Base-by-base conservation (phyloP, 2,113 vertebrate genomes). In the Phodopus roborovskii region DNA sequence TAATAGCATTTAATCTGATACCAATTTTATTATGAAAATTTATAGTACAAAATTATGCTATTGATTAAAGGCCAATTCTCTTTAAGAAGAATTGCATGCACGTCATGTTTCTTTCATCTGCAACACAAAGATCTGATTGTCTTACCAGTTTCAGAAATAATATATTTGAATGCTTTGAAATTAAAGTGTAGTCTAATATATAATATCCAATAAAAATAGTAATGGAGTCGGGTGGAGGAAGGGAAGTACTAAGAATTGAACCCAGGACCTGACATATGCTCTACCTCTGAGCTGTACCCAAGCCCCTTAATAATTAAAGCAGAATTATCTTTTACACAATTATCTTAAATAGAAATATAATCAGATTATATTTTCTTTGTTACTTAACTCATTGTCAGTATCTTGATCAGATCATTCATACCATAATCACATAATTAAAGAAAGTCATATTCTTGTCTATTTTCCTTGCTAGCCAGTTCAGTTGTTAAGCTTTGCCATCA, bases 61-160 rank as follows among this genome's bases (percentile, higher is more conserved):
- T 68, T 85, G 91, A 92, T 92, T 96, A 91, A 90, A 96, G 95
- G 95, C 24, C 75, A 96, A 0, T 84, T 96, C 12, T 90, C 19
- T 95, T 92, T 60, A 85, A 96, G 92, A 86, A 83, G 3, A 66
- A 39, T 74, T n/a, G 1, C 16, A 56, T 75, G 6, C 90, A 86
- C 19, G 13, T 88, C 39, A 88, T 66, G 75, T 89, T 96, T 96
- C 92, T 66, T 73, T 87, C 19, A 79, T 87, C n/a, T 16, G 22
- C 94, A 56, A 20, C 17, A 8, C 90, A 60, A 92, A 92, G 62
- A 74, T 71, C 78, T 85, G 60, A 90, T 91, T 93, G 28, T 96
- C 62, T 3, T 87, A 50, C 24, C 48, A 79, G 20, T 73, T 93
- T 95, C 42, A 96, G 48, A 95, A 96, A 56, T 90, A 75, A 75